Base-by-base conservation (phyloP, 2,888 invertebrate genomes). In the Pollenia amentaria region DNA sequence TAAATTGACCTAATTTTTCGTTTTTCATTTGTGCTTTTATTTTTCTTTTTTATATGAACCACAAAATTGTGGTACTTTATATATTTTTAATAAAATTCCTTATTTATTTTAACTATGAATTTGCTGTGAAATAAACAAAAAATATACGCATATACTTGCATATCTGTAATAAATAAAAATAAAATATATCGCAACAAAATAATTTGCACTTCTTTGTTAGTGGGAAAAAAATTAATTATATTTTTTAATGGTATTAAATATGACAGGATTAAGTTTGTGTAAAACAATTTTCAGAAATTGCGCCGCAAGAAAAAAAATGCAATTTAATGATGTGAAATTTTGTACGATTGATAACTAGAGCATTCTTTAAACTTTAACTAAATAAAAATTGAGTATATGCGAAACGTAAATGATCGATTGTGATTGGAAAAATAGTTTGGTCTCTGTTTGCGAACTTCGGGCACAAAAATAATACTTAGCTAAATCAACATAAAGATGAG, bases 1-100 rank as follows among this genome's bases (percentile, higher is more conserved):
- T 44, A 78, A 78, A 60, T 18, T 84, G 78, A 78, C 84, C 84
- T 73, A 67, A 78, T 84, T 78, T 72, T 62, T 75, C 14, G 14
- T 57, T 42, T 55, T 42, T 42, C 51, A 14, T 40, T 29, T 21
- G 29, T 48, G 9, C 2, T 44, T 55, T 62, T 11, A 9, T 44
- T 57, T 72, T 18, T 57, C 2, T 55, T 76, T 44, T 62, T 40
- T 60, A 40, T 57, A 51, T 73, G 38, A 69, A 67, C 78, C 84
- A 78, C 77, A 67, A 67, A 73, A 73, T 78, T 73, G 73, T 78
- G 78, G 67, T 57, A 16, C 29, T 18, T 84, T 65, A 38, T 29
- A 70, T 60, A 60, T 60, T 67, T 78, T 73, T 38, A 69, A 64
- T 40, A 42, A 69, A 46, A 51, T 11, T 46, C 16, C 57, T 51